Percentiles rank a stretch among this genome's conserved stretches.
Conservation (phyloP, 2,797 vertebrate species). For the Poeciliopsis presidionis region DNA sequence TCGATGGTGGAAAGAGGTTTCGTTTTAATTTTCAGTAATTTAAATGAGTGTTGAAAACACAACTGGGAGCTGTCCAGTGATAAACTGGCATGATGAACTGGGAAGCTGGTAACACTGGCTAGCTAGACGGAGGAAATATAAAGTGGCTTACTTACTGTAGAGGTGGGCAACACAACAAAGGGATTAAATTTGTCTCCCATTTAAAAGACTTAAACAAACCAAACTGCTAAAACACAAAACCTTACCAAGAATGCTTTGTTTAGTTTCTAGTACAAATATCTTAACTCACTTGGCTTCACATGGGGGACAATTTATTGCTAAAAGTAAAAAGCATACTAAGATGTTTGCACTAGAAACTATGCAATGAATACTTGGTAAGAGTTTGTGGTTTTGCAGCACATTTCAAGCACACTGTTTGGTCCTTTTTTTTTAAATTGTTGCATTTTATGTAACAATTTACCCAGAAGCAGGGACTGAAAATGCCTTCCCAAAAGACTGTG, state of each 20-base stretch:
- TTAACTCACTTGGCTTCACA: too few species aligned
- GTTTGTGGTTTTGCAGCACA: too few species aligned
- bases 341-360: too few species aligned
- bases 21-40: not conserved
- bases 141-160: not conserved
- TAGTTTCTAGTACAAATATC: too few species aligned
- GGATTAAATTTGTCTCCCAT: too few species aligned
- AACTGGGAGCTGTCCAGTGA: not conserved
- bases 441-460: slow-evolving; percentile 1
- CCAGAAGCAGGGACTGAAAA: not conserved
- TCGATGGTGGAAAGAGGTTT: not conserved
- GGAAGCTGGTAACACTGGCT: not conserved
- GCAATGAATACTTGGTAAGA: too few species aligned
- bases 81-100: not conserved
- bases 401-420: not conserved
- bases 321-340: too few species aligned
- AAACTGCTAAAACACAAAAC: too few species aligned
- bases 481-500: not conserved
- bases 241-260: too few species aligned
- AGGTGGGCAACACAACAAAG: not conserved
- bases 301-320: too few species aligned
- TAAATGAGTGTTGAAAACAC: not conserved
- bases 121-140: not conserved
- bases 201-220: too few species aligned
- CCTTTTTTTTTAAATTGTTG: not conserved